phyloP scores from a whole-genome alignment of 2,888 invertebrate species.

The Cantharis flavilabris region DNA sequence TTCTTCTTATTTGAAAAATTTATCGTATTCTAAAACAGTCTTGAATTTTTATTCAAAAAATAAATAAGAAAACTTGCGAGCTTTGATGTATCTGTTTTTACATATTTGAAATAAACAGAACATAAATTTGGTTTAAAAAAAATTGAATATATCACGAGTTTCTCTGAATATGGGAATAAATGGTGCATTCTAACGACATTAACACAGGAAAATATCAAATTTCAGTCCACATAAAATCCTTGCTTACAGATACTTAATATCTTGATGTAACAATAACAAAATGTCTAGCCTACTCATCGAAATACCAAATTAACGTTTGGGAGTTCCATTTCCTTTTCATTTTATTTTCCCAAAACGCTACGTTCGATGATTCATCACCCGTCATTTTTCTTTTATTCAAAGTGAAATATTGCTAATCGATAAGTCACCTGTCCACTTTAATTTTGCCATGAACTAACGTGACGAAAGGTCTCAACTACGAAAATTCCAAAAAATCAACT shows the following conservation, averaged over 20 bases:
- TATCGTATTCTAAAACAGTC: neutral
- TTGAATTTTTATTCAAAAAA: neutral
- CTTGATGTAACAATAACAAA: neutral
- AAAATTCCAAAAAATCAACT: neutral
- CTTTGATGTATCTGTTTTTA: neutral
- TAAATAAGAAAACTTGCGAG: neutral
- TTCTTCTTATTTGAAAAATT: neutral
- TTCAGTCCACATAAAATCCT: neutral
- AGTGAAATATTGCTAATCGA: neutral
- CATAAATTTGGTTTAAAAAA: neutral
- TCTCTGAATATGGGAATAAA: neutral
- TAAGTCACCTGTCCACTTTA: neutral
- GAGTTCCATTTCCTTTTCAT: neutral
- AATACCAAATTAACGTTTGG: neutral
- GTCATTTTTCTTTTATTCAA: neutral
- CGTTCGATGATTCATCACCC: neutral
- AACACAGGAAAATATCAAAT: constrained; percentile 1
- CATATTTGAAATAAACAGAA: neutral
- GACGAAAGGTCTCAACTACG: neutral
- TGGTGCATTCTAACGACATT: neutral
- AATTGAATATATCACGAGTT: neutral
- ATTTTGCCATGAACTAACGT: neutral
- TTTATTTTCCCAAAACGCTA: neutral
- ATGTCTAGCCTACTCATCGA: neutral
- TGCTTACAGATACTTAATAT: constrained; percentile 1